These are phyloP conservation scores for Gopherus flavomarginatus DNA, from an alignment of 2,113 vertebrate genomes.

Conservation along the genomic window DNA sequence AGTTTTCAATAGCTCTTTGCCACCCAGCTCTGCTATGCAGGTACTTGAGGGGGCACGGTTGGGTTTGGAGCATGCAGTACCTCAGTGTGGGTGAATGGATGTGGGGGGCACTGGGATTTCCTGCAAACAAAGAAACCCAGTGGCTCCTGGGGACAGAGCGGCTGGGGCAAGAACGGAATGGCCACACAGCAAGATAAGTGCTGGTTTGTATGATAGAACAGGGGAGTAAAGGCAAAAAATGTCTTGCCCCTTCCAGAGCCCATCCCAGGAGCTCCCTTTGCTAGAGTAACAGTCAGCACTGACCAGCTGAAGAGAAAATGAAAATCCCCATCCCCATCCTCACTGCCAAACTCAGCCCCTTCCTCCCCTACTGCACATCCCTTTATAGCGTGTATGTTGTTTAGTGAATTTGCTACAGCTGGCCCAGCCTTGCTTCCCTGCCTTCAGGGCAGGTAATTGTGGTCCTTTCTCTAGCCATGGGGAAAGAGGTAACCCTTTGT, in stretches of 20 bases:
- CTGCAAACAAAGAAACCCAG: neutral
- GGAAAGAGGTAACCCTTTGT: neutral
- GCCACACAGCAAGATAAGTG: neutral
- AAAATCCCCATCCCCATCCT: fast-evolving
- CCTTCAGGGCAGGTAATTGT: neutral
- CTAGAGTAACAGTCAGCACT: neutral
- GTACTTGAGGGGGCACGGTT: too few relatives aligned
- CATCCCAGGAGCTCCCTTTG: neutral
- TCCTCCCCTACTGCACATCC: neutral
- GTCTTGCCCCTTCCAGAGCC: neutral
- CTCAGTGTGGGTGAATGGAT: neutral
- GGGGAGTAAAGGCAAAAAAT: neutral
- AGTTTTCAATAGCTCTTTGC: neutral
- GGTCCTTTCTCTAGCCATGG: neutral
- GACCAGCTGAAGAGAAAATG: neutral
- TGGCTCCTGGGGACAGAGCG: neutral
- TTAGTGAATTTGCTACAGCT: neutral
- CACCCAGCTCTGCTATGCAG: too few relatives aligned
- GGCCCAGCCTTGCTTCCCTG: neutral
- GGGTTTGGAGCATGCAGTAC: neutral
- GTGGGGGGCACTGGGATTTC: neutral
- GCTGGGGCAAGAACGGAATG: neutral
- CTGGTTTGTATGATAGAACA: neutral
- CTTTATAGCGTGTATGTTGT: neutral
- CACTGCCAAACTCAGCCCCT: neutral